A percentile compares a stretch with the other conserved stretches of the same genome.
These are phyloP conservation scores for Biston betularia DNA, from an alignment of 2,888 invertebrate species.

Conservation along the genomic window DNA sequence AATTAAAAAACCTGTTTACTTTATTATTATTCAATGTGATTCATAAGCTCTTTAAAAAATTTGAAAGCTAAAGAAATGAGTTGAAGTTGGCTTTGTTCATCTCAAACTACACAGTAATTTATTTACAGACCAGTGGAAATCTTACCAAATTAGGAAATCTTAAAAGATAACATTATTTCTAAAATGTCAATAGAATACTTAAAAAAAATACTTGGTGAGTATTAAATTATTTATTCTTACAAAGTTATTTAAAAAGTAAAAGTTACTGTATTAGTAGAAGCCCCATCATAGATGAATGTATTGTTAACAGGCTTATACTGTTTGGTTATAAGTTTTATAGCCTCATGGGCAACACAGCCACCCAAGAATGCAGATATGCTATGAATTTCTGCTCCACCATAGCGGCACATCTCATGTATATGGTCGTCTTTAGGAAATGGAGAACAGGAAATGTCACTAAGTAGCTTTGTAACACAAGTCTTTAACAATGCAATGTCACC, in stretches of 20 bases:
- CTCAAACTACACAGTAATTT: too few species aligned
- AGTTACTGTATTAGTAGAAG: conserved; percentile 93
- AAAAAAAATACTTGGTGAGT: conserved; percentile 36
- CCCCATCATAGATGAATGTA: conserved; percentile 97
- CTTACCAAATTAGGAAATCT: too few species aligned
- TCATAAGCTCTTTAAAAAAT: too few species aligned
- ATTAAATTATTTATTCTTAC: conserved; percentile 51
- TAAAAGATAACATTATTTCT: too few species aligned
- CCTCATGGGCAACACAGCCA: conserved; percentile 98
- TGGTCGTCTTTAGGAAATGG: conserved; percentile 95
- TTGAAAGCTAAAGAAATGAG: too few species aligned
- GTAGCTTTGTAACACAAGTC: conserved; percentile 89
- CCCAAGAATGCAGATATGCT: conserved; percentile 96
- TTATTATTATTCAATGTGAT: too few species aligned
- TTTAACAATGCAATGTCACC: conserved; percentile 96
- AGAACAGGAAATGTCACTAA: conserved; percentile 94
- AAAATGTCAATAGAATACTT: too few species aligned
- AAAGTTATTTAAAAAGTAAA: conserved; percentile 88
- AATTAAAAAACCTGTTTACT: too few species aligned
- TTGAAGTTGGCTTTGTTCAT: too few species aligned
- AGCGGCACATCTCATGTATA: conserved; percentile 97
- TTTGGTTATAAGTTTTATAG: conserved; percentile 96
- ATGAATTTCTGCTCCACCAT: conserved; percentile 97
- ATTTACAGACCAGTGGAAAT: too few species aligned
- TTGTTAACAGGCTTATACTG: conserved; percentile 99